phyloP scores from a whole-genome alignment of 2,113 vertebrate species.

The Lycocorax pyrrhopterus region DNA sequence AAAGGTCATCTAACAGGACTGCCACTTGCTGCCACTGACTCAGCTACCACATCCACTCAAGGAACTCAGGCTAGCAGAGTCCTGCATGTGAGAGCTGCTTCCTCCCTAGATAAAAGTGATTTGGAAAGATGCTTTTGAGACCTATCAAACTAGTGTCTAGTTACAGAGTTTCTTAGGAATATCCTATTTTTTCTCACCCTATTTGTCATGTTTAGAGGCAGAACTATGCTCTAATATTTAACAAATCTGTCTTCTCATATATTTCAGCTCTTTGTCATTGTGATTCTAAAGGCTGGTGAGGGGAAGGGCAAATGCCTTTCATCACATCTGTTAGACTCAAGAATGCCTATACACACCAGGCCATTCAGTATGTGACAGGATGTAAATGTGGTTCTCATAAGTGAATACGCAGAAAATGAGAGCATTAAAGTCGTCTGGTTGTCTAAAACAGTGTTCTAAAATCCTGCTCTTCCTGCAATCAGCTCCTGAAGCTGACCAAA shows the following conservation, averaged over 20 bases:
- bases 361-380: neutral
- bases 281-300: neutral
- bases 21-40: neutral
- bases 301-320: neutral
- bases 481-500: neutral
- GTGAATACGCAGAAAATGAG: neutral
- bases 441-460: neutral
- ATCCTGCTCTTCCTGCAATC: neutral
- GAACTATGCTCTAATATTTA: neutral
- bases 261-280: neutral
- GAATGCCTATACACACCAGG: neutral
- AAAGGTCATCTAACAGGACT: neutral
- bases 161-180: neutral
- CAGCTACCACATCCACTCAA: neutral
- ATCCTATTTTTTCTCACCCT: neutral
- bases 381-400: neutral
- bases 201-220: neutral
- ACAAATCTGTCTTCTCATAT: neutral
- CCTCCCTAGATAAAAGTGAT: neutral
- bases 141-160: neutral
- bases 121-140: neutral
- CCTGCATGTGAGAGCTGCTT: neutral
- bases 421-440: neutral
- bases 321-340: neutral
- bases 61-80: neutral